Evolutionary conservation across 2,888 invertebrate species (phyloP).

Genomic region (Thyatira batis): DNA sequence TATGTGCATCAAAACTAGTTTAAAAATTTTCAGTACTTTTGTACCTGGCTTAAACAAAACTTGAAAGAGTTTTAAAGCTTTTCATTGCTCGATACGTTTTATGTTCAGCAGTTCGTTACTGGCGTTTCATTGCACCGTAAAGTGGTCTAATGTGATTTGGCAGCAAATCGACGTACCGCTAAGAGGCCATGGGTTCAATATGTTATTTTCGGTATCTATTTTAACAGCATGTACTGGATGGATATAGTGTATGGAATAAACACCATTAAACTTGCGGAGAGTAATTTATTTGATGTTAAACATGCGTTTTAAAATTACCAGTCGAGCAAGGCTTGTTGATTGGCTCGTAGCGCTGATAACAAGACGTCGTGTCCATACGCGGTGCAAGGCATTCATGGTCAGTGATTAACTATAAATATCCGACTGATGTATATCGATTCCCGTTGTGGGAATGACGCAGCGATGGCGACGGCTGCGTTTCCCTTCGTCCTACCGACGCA

Average conservation of each 20-base stretch:
- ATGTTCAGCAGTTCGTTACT: slow-evolving; percentile 7
- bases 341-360: background rate
- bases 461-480: slow-evolving; percentile 17
- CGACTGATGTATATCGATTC: slow-evolving; percentile 8
- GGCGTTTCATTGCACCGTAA: slow-evolving; percentile 12
- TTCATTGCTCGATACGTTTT: slow-evolving; percentile 5
- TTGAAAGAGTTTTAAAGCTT: background rate
- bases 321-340: background rate
- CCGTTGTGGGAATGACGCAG: slow-evolving; percentile 15
- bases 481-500: slow-evolving; percentile 17
- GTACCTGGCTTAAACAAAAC: background rate
- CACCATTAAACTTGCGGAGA: background rate
- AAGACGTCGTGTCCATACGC: background rate
- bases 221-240: background rate
- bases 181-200: background rate
- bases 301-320: background rate
- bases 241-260: background rate
- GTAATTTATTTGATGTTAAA: background rate
- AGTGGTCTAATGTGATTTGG: slow-evolving; percentile 10
- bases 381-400: slow-evolving; percentile 6
- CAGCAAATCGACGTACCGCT: background rate
- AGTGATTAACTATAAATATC: slow-evolving; percentile 5
- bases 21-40: background rate
- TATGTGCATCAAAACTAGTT: too few relatives aligned
- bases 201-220: background rate